Evolutionary conservation across 2,888 invertebrate genomes (phyloP), one percentile per base, ranked within the genome.

Genomic region (Melikaiella ostensackeni): DNA sequence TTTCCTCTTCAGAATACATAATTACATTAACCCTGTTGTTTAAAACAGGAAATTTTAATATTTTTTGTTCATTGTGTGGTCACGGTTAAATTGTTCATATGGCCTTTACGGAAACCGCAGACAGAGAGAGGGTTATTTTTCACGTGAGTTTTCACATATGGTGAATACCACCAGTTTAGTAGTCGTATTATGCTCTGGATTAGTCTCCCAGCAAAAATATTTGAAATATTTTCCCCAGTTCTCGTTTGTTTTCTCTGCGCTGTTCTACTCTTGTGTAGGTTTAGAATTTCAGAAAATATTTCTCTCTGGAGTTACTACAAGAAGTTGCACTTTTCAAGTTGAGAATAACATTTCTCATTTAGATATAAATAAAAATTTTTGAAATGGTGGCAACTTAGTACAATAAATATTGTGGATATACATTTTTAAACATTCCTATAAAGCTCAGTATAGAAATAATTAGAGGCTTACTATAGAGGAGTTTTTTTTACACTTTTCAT

Each of bases 151-250:
- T 85, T 85, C 84, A 83, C 80, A 46, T 55, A 38, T 59, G 57
- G 66, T 30, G 19, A 70, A 59, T 21, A 33, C 75, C 46, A 42
- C 33, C 24, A 75, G 35, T 33, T 50, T 38, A 63, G 74, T 50
- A 61, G 21, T 8, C 82, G 82, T 50, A 21, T 50, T 50, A 50
- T 81, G 80, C 81, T 75, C 77, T 80, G 84, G 82, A 84, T 85
- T 86, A 86, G 85, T 86, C 50, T 86, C 81, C 83, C 83, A 82
- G 84, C 82, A 86, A 86, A 86, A 86, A 86, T 86, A 86, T 84
- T 81, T 83, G 86, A 85, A 85, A 86, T 86, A 86, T 86, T 84
- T 85, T 80, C 79, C 66, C 76, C 64, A 62, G 57, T 38, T 4
- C 66, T 38, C 73, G 63, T 27, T 74, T 75, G 59, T 85, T 83